Evolutionary conservation across 2,113 vertebrate species (phyloP), one percentile per base, ranked within the genome.

Genomic region (Gobio gobio): DNA sequence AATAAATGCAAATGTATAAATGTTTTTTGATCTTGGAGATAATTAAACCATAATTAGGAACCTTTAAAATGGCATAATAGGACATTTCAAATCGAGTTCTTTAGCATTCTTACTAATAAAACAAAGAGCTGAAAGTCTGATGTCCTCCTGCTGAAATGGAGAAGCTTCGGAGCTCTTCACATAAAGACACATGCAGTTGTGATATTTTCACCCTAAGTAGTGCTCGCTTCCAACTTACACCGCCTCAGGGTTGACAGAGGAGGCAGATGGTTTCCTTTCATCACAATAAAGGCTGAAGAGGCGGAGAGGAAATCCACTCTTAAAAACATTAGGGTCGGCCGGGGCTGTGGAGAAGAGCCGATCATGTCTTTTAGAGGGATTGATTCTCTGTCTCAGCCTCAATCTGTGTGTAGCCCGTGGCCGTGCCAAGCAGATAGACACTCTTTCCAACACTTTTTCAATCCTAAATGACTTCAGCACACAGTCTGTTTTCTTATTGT

Each of bases 341-440:
- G 33, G 33, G 18, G 24, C 40, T 45, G 78, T 51, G 72, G 70
- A 56, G 66, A 58, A 86, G 89, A 90, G 40, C 24, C 49, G 10
- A 81, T 77, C 80, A 77, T 49, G 74, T 66, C 79, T 72, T 77
- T 82, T 61, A 77, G 76, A 45, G 89, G 87, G 83, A 92, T 90
- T 90, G 88, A 92, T 92, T 87, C 47, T 58, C 22, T 33, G 14
- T 54, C 9, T 58, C 45, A n/a, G 20, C 54, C 75, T 80, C 49
- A 72, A 24, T 79, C 83, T 79, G 78, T 79, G 49, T 26, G 64
- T 75, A 79, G 45, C 29, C 76, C 33, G 58, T 29, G 61, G 79
- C 59, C 77, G 33, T 75, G 76, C 54, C n/a, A 13, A 54, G 68
- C 26, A 78, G 81, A 49, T 54, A 83, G 51, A 29, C 76, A 29